phyloP scores from a whole-genome alignment of 2,113 vertebrate species.

The Chauna torquata region DNA sequence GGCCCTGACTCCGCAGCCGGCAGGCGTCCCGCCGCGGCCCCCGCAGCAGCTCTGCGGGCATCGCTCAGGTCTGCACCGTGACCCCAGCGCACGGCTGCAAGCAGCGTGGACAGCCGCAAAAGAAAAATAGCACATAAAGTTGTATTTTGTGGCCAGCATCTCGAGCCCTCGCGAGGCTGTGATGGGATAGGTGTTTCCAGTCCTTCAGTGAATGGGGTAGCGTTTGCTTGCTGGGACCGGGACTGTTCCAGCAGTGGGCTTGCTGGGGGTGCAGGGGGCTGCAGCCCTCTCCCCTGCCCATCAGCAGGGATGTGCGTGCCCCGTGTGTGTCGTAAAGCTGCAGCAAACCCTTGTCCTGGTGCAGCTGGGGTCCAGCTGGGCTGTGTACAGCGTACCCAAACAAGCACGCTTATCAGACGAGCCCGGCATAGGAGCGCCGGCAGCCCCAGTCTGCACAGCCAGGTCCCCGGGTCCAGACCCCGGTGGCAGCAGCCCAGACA shows the following conservation, averaged over 20 bases:
- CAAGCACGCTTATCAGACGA: background rate
- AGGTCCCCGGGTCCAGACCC: background rate
- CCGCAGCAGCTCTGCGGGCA: background rate
- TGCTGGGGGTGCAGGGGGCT: background rate
- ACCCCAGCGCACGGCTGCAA: background rate
- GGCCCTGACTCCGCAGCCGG: slow-evolving; percentile 56
- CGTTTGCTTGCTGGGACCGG: background rate
- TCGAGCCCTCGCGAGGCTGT: background rate
- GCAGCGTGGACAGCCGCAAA: background rate
- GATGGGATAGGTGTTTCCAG: background rate
- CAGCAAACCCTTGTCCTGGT: background rate
- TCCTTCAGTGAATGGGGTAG: background rate
- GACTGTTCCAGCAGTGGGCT: background rate
- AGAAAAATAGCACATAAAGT: background rate
- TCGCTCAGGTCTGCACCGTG: fast-evolving
- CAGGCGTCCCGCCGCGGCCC: background rate
- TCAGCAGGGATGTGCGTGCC: too few relatives aligned
- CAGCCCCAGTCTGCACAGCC: background rate
- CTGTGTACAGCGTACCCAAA: fast-evolving
- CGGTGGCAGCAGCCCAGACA: background rate
- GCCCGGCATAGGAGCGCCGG: background rate
- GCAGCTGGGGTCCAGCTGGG: background rate
- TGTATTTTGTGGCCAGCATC: background rate
- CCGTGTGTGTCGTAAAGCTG: background rate
- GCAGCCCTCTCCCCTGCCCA: background rate